Evolutionary conservation across 2,888 invertebrate genomes (phyloP), one percentile per base, ranked within the genome.

Genomic region (Eristalis intricaria): DNA sequence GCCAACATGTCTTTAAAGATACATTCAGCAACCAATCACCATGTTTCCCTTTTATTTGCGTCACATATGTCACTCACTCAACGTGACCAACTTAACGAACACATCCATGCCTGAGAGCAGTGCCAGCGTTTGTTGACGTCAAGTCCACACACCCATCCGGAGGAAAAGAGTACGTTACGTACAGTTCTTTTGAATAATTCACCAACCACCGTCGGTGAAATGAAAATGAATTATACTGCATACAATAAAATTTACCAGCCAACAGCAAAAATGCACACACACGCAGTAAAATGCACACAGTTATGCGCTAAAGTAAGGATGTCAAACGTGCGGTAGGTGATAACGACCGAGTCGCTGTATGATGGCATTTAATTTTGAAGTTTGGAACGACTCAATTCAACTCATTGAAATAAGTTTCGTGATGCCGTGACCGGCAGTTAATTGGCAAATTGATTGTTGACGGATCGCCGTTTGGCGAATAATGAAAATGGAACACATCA

Each of bases 141-240:
- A 50, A 26, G 60, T 26, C 60, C 60, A 13, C 23, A 29, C 26
- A 13, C 13, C 26, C 23, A n/a, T 60, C 11, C 19, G 50, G 19
- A 19, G 50, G 13, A 60, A 60, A 19, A 60, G 8, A 29, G 2
- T 11, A 11, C 11, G 11, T 26, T 11, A 11, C 11, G 11, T 26
- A 19, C 58, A 32, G 38, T 23, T 71, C 71, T 60, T 71, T 71
- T 71, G 71, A 71, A 61, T 43, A 40, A 61, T 61, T 61, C 71
- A 61, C 71, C 61, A 40, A 40, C 40, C 23, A 71, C 40, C 40
- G 71, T 61, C 15, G 43, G 40, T 19, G 7, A 61, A 71, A 63
- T 61, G 40, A 71, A 71, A 71, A 71, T 71, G 58, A 71, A 71
- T 71, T 71, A 61, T 29, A 40, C 43, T 29, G 26, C 40, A 50